Conservation (phyloP, 1,140 invertebrate species). For the Bombus waltoni region DNA sequence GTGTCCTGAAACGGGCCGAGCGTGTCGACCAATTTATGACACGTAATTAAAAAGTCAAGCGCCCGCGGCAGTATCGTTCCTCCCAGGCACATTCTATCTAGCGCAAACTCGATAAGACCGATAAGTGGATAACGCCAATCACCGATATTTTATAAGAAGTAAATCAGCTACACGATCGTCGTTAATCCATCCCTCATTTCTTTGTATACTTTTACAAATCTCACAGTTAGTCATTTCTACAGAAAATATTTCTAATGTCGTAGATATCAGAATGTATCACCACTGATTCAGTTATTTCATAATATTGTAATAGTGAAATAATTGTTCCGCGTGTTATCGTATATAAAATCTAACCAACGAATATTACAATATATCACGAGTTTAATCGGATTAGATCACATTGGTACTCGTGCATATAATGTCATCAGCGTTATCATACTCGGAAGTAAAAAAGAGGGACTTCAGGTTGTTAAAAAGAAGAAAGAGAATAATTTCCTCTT, state of each 20-base stretch:
- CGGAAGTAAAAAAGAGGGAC: slow-evolving; percentile 1
- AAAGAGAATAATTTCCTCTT: slow-evolving; percentile 63
- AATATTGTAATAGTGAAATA: no score
- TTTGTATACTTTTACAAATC: neutral
- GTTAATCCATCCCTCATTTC: neutral
- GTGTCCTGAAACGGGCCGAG: slow-evolving; percentile 76
- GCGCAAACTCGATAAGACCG: slow-evolving; percentile 71
- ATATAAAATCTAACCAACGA: neutral
- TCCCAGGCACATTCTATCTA: slow-evolving; percentile 69
- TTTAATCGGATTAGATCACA: slow-evolving; percentile 2
- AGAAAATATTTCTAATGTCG: no score
- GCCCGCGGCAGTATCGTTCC: slow-evolving; percentile 64
- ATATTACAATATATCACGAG: neutral
- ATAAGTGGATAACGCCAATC: slow-evolving; percentile 48
- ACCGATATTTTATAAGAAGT: slow-evolving; percentile 42
- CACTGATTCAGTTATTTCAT: no score
- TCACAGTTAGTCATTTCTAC: neutral
- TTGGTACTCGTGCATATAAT: slow-evolving; percentile 11
- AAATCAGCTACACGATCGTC: slow-evolving; percentile 10
- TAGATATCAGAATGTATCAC: no score
- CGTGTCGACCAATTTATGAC: slow-evolving; percentile 79
- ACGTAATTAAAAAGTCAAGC: slow-evolving; percentile 79
- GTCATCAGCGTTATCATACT: slow-evolving; percentile 29
- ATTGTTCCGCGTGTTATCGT: neutral
- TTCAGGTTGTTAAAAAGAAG: slow-evolving; percentile 48